Conservation (phyloP, 2,888 invertebrate genomes). For the Papilio elwesi region DNA sequence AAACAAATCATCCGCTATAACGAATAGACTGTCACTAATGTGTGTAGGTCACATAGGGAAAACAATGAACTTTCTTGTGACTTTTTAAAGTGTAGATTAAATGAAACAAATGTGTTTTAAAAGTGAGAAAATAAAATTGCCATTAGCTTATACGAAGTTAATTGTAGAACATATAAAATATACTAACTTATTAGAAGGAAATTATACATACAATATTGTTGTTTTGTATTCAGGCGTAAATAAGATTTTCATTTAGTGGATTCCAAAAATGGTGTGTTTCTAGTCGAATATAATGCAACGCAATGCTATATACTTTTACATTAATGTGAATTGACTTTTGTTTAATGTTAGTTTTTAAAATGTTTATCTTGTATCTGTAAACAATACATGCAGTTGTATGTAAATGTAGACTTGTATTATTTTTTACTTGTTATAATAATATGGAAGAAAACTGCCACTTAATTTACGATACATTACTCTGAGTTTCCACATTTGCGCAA, state of each 20-base stretch:
- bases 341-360: no score
- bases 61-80: constrained; percentile 6
- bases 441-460: constrained; percentile 11
- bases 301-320: neutral
- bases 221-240: constrained; percentile 10
- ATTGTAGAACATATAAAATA: neutral
- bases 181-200: neutral
- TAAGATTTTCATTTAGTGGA: neutral
- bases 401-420: neutral
- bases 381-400: neutral
- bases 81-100: constrained; percentile 23
- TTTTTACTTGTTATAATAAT: neutral
- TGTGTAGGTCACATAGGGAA: neutral
- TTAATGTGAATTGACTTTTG: no score
- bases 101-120: neutral
- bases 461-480: neutral
- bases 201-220: neutral
- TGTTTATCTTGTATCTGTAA: neutral
- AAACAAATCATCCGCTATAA: constrained; percentile 19
- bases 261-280: neutral
- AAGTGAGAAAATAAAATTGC: constrained; percentile 20
- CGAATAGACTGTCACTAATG: constrained; percentile 25
- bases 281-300: constrained; percentile 15
- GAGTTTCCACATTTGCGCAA: neutral
- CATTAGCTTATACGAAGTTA: constrained; percentile 14